Evolutionary conservation across 1,140 invertebrate genomes (phyloP).

Genomic region (Coelopa frigida): DNA sequence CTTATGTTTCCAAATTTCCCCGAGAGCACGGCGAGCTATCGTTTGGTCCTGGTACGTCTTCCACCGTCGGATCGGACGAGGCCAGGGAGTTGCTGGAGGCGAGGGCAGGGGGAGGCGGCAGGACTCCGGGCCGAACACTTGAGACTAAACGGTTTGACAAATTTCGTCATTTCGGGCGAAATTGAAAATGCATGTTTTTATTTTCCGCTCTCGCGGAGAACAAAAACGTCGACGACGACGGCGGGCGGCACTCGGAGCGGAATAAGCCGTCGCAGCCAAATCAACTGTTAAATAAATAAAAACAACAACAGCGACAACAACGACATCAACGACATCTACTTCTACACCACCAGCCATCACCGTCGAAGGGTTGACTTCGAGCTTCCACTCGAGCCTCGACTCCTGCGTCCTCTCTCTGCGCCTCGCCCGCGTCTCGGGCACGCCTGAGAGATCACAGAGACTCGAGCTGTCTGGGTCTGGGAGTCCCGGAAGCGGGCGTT

Average conservation of each 20-base stretch:
- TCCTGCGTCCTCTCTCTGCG: neutral
- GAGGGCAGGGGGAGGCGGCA: too few relatives aligned
- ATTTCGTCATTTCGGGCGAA: conserved; percentile 9
- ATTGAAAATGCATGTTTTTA: conserved; percentile 9
- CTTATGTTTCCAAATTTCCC: too few relatives aligned
- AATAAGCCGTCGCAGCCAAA: conserved; percentile 17
- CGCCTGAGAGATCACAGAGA: too few relatives aligned
- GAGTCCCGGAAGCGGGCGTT: too few relatives aligned
- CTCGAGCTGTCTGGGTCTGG: too few relatives aligned
- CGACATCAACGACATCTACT: neutral
- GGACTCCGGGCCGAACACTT: too few relatives aligned
- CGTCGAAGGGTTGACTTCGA: neutral
- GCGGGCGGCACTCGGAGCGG: conserved; percentile 5
- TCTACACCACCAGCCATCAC: too few relatives aligned
- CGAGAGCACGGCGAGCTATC: too few relatives aligned
- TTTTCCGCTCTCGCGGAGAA: neutral
- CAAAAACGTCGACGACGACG: neutral
- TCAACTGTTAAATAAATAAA: conserved; percentile 16
- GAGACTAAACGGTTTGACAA: conserved; percentile 10
- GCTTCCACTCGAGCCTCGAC: neutral
- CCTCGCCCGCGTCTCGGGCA: too few relatives aligned
- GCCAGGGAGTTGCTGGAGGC: too few relatives aligned
- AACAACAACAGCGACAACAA: conserved; percentile 4
- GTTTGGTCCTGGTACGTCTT: too few relatives aligned
- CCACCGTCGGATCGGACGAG: too few relatives aligned